Conservation (phyloP, 1,140 invertebrate species). For the Drosophila pandora region DNA sequence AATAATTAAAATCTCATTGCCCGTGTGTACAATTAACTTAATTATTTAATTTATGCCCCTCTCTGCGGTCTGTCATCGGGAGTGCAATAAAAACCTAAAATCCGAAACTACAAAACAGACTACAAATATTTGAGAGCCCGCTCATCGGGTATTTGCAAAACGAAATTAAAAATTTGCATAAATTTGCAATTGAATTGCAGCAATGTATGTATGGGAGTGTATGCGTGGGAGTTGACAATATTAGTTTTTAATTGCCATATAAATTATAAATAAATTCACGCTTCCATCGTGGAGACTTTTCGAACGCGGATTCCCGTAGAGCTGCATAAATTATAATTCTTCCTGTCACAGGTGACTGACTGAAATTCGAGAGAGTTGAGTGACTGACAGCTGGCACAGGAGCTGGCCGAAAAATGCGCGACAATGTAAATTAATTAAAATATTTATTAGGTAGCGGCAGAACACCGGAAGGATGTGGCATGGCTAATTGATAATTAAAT, state of each 20-base stretch:
- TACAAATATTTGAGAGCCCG: conserved; percentile 27
- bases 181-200: conserved; percentile 66
- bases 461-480: conserved; percentile 18
- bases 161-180: conserved; percentile 79
- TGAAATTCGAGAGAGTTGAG: background rate
- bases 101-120: conserved; percentile 28
- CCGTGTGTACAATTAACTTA: conserved; percentile 68
- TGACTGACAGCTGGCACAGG: conserved; percentile 26
- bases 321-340: conserved; percentile 66
- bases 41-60: conserved; percentile 76
- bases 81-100: conserved; percentile 34
- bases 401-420: conserved; percentile 15
- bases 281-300: conserved; percentile 28
- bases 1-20: conserved; percentile 76
- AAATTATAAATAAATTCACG: conserved; percentile 77
- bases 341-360: conserved; percentile 28
- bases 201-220: background rate
- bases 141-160: conserved; percentile 6
- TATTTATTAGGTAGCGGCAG: conserved; percentile 61
- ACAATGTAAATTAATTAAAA: conserved; percentile 79
- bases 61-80: conserved; percentile 31
- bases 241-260: conserved; percentile 81
- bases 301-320: conserved; percentile 43
- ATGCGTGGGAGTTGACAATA: conserved; percentile 64
- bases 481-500: conserved; percentile 63